Conservation (phyloP, 2,113 vertebrate genomes). For the Empidonax traillii region DNA sequence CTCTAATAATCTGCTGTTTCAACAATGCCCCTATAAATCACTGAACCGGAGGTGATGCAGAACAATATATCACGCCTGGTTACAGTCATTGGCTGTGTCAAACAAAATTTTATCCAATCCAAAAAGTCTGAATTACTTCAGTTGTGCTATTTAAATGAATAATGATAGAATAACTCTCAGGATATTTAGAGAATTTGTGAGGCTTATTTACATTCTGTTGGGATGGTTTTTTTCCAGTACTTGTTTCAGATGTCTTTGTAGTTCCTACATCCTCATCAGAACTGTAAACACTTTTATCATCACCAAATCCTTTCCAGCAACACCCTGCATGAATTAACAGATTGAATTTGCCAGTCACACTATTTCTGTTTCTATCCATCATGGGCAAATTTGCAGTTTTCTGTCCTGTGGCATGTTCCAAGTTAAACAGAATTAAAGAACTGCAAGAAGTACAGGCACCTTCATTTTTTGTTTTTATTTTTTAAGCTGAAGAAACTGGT, state of each 20-base stretch:
- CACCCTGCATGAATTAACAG: not conserved
- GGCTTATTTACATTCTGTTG: not conserved
- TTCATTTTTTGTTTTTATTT: not conserved
- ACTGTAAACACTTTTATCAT: not conserved
- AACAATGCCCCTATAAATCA: not conserved
- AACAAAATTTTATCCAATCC: not conserved
- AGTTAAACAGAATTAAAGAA: not conserved
- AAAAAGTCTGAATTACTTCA: not conserved
- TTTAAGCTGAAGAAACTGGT: not conserved
- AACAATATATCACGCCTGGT: not conserved
- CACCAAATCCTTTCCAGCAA: not conserved
- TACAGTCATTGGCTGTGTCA: not conserved
- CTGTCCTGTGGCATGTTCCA: not conserved
- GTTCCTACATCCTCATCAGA: not conserved
- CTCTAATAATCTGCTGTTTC: constrained; percentile 34
- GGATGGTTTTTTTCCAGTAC: accelerated
- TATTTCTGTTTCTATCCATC: not conserved
- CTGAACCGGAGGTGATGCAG: not conserved
- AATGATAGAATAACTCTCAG: not conserved
- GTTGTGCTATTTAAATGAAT: not conserved
- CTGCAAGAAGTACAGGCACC: not conserved
- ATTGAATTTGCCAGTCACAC: not conserved
- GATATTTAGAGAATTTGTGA: not conserved
- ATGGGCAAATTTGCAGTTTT: not conserved
- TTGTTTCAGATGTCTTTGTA: not conserved